A percentile compares a stretch with the other conserved stretches of the same genome.
Evolutionary conservation across 2,888 invertebrate genomes (phyloP).

Genomic region (Clepsis dumicolana): DNA sequence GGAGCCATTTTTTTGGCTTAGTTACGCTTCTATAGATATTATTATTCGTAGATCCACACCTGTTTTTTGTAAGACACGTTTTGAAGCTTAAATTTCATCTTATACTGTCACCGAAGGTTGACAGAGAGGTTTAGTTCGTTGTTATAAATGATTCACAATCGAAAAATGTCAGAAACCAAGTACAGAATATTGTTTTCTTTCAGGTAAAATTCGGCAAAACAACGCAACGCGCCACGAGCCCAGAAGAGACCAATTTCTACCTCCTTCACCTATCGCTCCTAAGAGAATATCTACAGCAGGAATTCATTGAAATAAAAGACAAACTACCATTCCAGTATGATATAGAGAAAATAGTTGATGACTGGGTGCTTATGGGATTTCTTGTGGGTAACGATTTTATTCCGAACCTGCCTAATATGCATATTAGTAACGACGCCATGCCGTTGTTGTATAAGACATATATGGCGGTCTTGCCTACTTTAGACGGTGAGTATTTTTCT

Average conservation of each 20-base stretch:
- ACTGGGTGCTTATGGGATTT: conserved; percentile 99
- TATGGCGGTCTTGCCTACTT: conserved; percentile 93
- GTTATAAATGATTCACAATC: too few relatives aligned
- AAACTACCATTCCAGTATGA: conserved; percentile 91
- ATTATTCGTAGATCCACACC: too few relatives aligned
- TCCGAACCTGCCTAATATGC: conserved; percentile 97
- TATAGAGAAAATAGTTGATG: conserved; percentile 97
- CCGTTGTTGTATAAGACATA: conserved; percentile 95
- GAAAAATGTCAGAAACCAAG: too few relatives aligned
- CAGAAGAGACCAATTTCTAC: conserved; percentile 97
- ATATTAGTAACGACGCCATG: conserved; percentile 96
- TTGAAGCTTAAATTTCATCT: too few relatives aligned
- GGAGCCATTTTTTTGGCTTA: too few relatives aligned
- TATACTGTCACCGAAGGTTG: too few relatives aligned
- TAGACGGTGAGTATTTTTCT: conserved; percentile 90
- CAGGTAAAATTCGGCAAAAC: conserved; percentile 92
- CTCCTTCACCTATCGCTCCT: conserved; percentile 96
- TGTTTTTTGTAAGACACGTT: too few relatives aligned
- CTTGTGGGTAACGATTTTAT: conserved; percentile 99
- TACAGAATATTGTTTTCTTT: conserved; percentile 49
- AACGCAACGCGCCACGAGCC: conserved; percentile 88
- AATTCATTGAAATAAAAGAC: conserved; percentile 91
- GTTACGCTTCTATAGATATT: too few relatives aligned
- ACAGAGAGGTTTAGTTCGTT: too few relatives aligned
- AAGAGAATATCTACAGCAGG: conserved; percentile 96